Evolutionary conservation across 2,888 invertebrate genomes (phyloP).

Genomic region (Lycia hirtaria): DNA sequence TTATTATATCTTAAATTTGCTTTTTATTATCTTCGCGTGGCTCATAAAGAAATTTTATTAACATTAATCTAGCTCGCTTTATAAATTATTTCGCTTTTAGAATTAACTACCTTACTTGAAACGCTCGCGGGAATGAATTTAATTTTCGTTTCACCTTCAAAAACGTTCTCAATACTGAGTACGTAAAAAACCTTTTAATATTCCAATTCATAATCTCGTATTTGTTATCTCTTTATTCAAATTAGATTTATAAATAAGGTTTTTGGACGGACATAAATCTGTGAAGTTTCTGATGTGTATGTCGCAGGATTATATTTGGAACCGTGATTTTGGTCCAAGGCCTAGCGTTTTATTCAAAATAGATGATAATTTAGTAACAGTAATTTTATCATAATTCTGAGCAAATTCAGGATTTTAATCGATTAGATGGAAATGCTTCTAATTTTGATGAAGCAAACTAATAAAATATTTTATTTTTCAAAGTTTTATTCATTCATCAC

Average conservation of each 20-base stretch:
- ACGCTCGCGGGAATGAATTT: constrained; percentile 4
- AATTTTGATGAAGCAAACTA: too few relatives aligned
- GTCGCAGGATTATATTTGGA: too few relatives aligned
- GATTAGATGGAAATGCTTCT: too few relatives aligned
- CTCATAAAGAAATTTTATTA: constrained; percentile 8
- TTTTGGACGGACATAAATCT: constrained; percentile 36
- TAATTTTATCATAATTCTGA: too few relatives aligned
- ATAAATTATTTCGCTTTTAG: constrained; percentile 10
- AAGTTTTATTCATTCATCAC: too few relatives aligned
- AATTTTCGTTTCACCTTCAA: constrained; percentile 17
- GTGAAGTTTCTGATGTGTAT: constrained; percentile 36
- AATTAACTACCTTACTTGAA: constrained; percentile 7
- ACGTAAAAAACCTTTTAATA: constrained; percentile 21
- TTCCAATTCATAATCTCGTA: constrained; percentile 28
- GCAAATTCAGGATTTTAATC: too few relatives aligned
- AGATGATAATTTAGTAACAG: too few relatives aligned
- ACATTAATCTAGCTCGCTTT: constrained; percentile 9
- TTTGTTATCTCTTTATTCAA: constrained; percentile 32
- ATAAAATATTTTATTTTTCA: too few relatives aligned
- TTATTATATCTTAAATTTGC: constrained; percentile 59
- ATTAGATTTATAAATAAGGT: constrained; percentile 37
- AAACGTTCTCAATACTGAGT: constrained; percentile 1
- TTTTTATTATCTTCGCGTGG: constrained; percentile 47
- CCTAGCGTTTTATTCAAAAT: too few relatives aligned
- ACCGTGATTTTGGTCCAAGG: too few relatives aligned